Base-by-base conservation (phyloP, 2,113 vertebrate genomes). In the Orientallactaga bullata region DNA sequence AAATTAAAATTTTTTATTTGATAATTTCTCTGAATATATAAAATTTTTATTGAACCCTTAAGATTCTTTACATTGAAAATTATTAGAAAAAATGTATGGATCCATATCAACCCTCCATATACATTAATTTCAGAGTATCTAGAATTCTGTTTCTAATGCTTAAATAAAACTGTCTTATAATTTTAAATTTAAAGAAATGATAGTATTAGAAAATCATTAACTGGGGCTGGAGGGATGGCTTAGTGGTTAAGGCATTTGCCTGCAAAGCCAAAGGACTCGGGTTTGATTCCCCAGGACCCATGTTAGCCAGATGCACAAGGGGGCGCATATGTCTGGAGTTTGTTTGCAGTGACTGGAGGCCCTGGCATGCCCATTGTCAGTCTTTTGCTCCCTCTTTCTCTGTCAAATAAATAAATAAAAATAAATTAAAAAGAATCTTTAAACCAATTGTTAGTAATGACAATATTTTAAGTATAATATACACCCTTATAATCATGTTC, bases 61-160 rank as follows among this genome's bases (percentile, higher is more conserved):
- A 80, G 15, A 58, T 86, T 91, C 32, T 91, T 94, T 71, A 35
- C 12, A 37, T 89, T 93, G 71, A 76, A 94, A 94, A 71, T 60
- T 55, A 23, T 28, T 82, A 88, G 21, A 23, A 87, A 23, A 89
- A 73, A 74, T 81, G 39, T 4, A 39, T 73, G 91, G 21, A 84
- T 76, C 24, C 18, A 12, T 87, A 58, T 81, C 92, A 74, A 47
- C 60, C 89, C 47, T 42, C 18, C 16, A 77, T 73, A 61, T 72
- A 69, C 55, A 73, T 74, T 82, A 72, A 72, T 69, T 84, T 35
- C 47, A 74, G 71, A 18, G 78, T 84, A 2, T 10, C n/a, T 63
- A 87, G 28, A 4, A n/a, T 65, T 77, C 10, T 26, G 0, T 78
- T 77, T 84, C 60, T 65, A 47, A 79, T 78, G 7, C 71, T 63